Base-by-base conservation (phyloP, 2,797 vertebrate species). In the Hephaestus fuliginosus region DNA sequence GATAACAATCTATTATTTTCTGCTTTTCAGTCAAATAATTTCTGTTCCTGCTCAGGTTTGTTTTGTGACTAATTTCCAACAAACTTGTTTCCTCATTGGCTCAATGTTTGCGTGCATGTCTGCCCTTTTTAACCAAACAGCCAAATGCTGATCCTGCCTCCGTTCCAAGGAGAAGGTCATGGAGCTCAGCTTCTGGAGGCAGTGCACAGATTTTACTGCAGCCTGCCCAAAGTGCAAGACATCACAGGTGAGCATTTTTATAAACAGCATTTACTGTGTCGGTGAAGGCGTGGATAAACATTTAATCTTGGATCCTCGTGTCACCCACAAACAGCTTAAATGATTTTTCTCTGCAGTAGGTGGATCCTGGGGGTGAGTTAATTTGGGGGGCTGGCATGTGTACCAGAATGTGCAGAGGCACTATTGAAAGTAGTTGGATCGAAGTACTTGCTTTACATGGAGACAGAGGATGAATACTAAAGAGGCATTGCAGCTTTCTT, bases 151-250 rank as follows among this genome's bases (percentile, higher is more conserved):
- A 94, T 98, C 94, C 94, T 99, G 88, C 98, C 98, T 88, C 97
- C 97, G 5, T 99, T 98, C 95, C 98, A 99, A 96, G 98, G 98
- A 92, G 97, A 99, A 94, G 98, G 98, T 78, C 98, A 99, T 52
- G 98, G 98, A 80, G 97, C 98, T 91, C 98, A 97, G 89, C 96
- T 99, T 91, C 95, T 99, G 91, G 98, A 99, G 95, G 97, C 98
- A 7, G 96, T 99, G 80, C 98, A 99, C 89, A 96, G 96, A 92
- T 99, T 97, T 88, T 99, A 98, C 88, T 97, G 97, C 92, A 94
- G 95, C 74, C 94, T 96, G 81, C 95, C 97, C 87, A 96, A 96
- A 89, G 97, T 99, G 83, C 97, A 98, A 95, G 98, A 99, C 94
- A 97, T 99, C 91, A 99, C 98, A 94, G 98, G 98, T 99, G 93